Conservation (phyloP, 2,888 invertebrate genomes). For the Microplitis manilae region DNA sequence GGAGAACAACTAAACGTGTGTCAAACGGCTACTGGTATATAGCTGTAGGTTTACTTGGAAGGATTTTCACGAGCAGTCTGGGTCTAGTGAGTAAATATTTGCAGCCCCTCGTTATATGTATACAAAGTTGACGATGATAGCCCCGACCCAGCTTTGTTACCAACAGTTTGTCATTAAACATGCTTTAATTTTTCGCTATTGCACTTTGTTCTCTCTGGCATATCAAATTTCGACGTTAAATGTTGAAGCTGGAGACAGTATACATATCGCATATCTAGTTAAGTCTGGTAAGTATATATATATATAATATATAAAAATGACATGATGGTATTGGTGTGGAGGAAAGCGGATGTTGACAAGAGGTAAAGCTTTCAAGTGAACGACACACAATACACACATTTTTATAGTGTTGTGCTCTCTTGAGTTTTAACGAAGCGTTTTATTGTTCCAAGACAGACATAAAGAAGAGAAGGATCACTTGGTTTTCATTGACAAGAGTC, state of each 20-base stretch:
- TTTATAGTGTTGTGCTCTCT: conserved; percentile 22
- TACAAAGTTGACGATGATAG: conserved; percentile 1
- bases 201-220: conserved; percentile 31
- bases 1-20: background rate
- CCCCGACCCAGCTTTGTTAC: conserved; percentile 23
- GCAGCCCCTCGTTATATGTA: conserved; percentile 7
- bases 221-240: conserved; percentile 39
- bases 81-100: conserved; percentile 24
- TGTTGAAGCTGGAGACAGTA: background rate
- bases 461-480: conserved; percentile 10
- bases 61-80: conserved; percentile 16
- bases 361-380: conserved; percentile 26
- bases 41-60: conserved; percentile 6
- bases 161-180: conserved; percentile 36
- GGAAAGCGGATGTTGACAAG: conserved; percentile 21
- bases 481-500: conserved; percentile 5
- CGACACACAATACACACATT: conserved; percentile 17
- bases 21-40: conserved; percentile 6
- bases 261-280: background rate
- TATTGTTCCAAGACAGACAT: conserved; percentile 15
- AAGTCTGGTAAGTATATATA: background rate
- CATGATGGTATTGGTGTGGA: background rate
- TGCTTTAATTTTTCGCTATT: conserved; percentile 16
- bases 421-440: conserved; percentile 29
- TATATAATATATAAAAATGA: background rate